A percentile compares a stretch with the other conserved stretches of the same genome.
phyloP scores from a whole-genome alignment of 2,888 invertebrate species.

The Tetramorium bicarinatum region DNA sequence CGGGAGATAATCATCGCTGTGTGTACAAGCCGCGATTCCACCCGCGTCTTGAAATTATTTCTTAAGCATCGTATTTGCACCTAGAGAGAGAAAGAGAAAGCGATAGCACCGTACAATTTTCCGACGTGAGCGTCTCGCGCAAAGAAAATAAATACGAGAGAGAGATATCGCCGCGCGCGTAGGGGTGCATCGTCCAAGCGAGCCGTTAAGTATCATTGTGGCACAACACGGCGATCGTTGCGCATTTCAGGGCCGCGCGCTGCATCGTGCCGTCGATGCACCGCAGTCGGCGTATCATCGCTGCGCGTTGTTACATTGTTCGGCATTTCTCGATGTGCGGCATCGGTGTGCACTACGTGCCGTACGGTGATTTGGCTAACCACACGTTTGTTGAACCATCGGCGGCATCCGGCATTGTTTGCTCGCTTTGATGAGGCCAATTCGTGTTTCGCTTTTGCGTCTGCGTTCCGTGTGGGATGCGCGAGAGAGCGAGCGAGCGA shows the following conservation, averaged over 20 bases:
- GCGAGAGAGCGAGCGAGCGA: constrained; percentile 58
- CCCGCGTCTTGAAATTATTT: constrained; percentile 34
- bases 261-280: constrained; percentile 33
- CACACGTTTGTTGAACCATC: constrained; percentile 85
- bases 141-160: constrained; percentile 78
- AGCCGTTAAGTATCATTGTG: constrained; percentile 52
- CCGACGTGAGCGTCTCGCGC: constrained; percentile 46
- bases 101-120: constrained; percentile 55
- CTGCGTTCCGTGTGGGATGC: constrained; percentile 72
- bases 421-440: constrained; percentile 86
- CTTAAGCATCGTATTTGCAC: constrained; percentile 50
- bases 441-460: constrained; percentile 83
- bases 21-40: constrained; percentile 12
- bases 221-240: constrained; percentile 49
- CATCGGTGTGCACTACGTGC: constrained; percentile 74
- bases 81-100: constrained; percentile 45
- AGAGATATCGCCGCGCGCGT: constrained; percentile 70
- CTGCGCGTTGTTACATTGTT: constrained; percentile 71
- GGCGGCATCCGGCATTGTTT: constrained; percentile 85
- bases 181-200: constrained; percentile 52
- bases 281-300: constrained; percentile 60
- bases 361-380: constrained; percentile 85
- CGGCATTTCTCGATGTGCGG: constrained; percentile 73
- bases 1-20: constrained; percentile 21
- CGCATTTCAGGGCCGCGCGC: constrained; percentile 53